phyloP scores from a whole-genome alignment of 2,113 vertebrate species.

The Sturnira hondurensis region DNA sequence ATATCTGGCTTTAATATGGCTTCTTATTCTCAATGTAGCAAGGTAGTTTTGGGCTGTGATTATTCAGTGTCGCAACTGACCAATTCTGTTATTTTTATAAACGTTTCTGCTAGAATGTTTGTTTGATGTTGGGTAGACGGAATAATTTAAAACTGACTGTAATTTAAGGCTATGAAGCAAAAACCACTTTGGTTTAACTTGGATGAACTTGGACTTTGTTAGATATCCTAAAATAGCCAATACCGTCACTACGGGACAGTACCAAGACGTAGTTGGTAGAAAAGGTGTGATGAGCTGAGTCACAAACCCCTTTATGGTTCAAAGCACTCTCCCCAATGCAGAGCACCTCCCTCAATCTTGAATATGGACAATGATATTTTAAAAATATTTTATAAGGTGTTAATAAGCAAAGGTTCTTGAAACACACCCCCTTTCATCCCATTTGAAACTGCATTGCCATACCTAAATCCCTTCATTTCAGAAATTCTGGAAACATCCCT shows the following conservation, averaged over 20 bases:
- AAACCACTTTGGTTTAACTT: background rate
- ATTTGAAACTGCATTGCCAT: background rate
- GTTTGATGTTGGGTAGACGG: background rate
- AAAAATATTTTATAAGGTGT: background rate
- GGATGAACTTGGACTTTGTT: background rate
- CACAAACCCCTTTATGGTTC: background rate
- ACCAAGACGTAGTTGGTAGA: background rate
- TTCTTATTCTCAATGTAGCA: slow-evolving; percentile 27
- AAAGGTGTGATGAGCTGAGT: no score
- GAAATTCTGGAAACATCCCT: background rate
- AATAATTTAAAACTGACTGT: background rate
- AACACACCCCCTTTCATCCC: rapidly evolving
- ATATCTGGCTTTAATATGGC: slow-evolving; percentile 39
- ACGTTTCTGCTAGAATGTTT: slow-evolving; percentile 35
- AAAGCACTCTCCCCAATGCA: background rate
- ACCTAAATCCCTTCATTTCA: background rate
- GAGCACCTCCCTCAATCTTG: background rate
- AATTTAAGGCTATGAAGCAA: slow-evolving; percentile 18
- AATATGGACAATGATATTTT: background rate
- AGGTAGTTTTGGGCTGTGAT: slow-evolving; percentile 22
- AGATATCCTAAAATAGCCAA: background rate
- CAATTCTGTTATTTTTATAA: slow-evolving; percentile 26
- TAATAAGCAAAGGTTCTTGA: background rate
- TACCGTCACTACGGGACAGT: background rate
- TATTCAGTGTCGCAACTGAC: slow-evolving; percentile 16